Percentiles rank a stretch among this genome's conserved stretches.
Conservation (phyloP, 2,113 vertebrate genomes). For the Muntiacus muntjak region DNA sequence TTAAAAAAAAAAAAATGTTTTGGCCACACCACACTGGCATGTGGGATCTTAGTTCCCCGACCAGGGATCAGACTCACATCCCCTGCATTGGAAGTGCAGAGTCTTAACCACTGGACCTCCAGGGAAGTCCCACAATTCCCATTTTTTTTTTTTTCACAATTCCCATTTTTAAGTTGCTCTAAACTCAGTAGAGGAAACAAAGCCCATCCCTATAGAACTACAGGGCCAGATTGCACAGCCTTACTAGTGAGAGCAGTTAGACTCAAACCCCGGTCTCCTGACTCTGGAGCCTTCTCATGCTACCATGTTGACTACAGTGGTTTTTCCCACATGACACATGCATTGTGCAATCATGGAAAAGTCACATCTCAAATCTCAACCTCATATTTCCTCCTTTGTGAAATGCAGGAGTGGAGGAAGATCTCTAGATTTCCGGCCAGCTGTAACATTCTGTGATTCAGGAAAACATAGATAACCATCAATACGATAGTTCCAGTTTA, state of each 20-base stretch:
- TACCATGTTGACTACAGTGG: accelerated
- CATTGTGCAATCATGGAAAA: background rate
- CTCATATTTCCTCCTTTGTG: background rate
- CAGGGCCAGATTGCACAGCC: background rate
- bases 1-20: background rate
- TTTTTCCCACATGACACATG: background rate
- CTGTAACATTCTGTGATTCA: background rate
- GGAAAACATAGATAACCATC: background rate
- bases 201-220: background rate
- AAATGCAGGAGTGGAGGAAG: background rate
- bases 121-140: background rate
- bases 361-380: background rate
- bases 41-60: background rate
- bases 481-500: background rate
- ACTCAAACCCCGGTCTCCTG: background rate
- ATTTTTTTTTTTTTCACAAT: background rate
- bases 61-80: background rate
- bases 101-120: background rate
- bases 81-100: background rate
- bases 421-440: background rate
- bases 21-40: background rate
- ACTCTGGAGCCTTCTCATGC: background rate
- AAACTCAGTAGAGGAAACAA: background rate
- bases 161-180: background rate
- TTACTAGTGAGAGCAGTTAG: background rate